Base-by-base conservation (phyloP, 92 coral and sea anemone species). In the Plumapathes pennacea region DNA sequence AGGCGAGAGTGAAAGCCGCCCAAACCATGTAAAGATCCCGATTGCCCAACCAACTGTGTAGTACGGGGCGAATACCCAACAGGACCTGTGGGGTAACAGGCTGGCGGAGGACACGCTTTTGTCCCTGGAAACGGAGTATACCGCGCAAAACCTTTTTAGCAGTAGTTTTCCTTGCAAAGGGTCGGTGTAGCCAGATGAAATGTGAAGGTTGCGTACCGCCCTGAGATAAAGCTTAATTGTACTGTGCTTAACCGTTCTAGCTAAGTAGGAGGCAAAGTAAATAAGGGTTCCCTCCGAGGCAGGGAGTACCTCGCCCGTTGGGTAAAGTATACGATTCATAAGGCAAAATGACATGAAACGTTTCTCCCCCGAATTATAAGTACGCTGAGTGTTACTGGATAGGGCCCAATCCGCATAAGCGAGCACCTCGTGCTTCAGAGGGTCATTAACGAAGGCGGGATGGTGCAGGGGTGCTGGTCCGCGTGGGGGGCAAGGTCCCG, bases 401-500 rank as follows among this genome's bases (percentile, higher is more conserved):
- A 40, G 4, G 11, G 4, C n/a, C 11, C 11, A 40, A 4, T 40
- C 20, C 46, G 46, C 46, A 11, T 69, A 69, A 18, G 33, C 60
- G 9, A 22, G 44, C 12, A 69, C 42, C 29, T 51, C 78, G 0
- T 28, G 46, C 0, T 8, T 62, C 25, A 69, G 45, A 69, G 47
- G 60, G 13, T 6, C 56, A 69, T 11, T 44, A 70, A 46, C 12
- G 41, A 12, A 20, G 33, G 65, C 28, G 77, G 67, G 3, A 71
- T 46, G 17, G 53, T 43, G 50, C 51, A 71, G 2, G 74, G 61
- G 21, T 10, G 37, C 15, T 12, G 49, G 27, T 78, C 39, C 13
- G 65, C 73, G 29, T 46, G 36, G 2, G 74, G 85, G 20, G 78
- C 59, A 6, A 37, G 47, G 32, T 33, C 50, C 19, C 75, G 55